Evolutionary conservation across 2,797 vertebrate species (phyloP).

Genomic region (Oreochromis mossambicus): DNA sequence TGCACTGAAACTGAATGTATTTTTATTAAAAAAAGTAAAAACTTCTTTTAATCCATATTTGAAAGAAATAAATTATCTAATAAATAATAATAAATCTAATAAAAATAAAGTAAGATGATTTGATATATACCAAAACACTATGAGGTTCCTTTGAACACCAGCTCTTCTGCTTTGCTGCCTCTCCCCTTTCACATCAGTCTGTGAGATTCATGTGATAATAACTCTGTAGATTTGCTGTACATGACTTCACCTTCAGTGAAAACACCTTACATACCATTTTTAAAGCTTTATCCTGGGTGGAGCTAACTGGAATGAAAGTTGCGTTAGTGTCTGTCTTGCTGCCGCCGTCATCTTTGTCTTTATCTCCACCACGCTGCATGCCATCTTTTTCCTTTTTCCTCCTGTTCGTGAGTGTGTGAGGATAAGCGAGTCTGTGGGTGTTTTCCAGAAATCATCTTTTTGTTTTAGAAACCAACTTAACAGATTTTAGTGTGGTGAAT

Average conservation of each 20-base stretch:
- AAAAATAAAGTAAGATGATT: neutral
- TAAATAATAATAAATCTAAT: neutral
- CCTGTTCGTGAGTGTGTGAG: neutral
- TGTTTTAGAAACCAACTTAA: neutral
- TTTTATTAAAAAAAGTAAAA: fast-evolving
- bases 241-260: neutral
- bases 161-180: neutral
- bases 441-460: neutral
- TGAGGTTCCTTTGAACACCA: neutral
- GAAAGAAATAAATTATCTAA: neutral
- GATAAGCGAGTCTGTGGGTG: neutral
- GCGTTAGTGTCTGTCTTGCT: neutral
- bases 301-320: neutral
- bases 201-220: neutral
- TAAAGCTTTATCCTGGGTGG: neutral
- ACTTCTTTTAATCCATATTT: neutral
- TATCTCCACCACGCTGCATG: neutral
- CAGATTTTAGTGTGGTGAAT: neutral
- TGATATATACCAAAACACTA: neutral
- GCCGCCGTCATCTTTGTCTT: neutral
- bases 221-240: neutral
- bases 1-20: neutral
- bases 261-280: constrained; percentile 2
- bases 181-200: neutral
- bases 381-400: neutral